A percentile compares a stretch with the other conserved stretches of the same genome.
Evolutionary conservation across 2,888 invertebrate genomes (phyloP).

Genomic region (Matsumyia berberina): DNA sequence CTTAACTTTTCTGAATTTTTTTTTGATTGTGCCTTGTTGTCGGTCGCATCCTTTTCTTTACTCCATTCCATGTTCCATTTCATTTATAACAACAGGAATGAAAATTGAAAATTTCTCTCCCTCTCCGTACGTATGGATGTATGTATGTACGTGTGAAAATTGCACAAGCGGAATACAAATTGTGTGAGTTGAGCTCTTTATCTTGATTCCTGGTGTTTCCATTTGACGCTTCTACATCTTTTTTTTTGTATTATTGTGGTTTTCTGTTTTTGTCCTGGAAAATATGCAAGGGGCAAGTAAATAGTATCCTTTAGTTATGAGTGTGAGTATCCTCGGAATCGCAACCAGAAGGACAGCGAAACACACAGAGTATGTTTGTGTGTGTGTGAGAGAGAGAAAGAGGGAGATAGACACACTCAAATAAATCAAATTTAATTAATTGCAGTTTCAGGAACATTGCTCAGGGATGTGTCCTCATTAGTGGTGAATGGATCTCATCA

Average conservation of each 20-base stretch:
- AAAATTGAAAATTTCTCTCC: slow-evolving; percentile 67
- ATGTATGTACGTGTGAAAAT: slow-evolving; percentile 71
- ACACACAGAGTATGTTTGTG: not conserved
- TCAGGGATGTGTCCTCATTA: slow-evolving; percentile 77
- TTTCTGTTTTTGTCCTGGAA: slow-evolving; percentile 12
- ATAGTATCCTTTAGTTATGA: slow-evolving; percentile 59
- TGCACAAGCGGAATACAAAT: slow-evolving; percentile 71
- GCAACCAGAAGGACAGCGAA: slow-evolving; percentile 13
- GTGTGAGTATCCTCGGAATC: slow-evolving; percentile 39
- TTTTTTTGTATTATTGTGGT: slow-evolving; percentile 15
- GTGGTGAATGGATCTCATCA: slow-evolving; percentile 76
- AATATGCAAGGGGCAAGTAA: slow-evolving; percentile 58
- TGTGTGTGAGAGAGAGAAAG: not conserved
- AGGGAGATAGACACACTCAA: slow-evolving; percentile 49
- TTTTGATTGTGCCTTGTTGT: slow-evolving; percentile 36
- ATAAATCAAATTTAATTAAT: slow-evolving; percentile 77
- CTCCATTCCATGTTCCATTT: slow-evolving; percentile 40
- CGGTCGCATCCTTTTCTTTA: slow-evolving; percentile 5
- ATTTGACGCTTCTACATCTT: slow-evolving; percentile 44
- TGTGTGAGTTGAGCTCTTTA: slow-evolving; percentile 75
- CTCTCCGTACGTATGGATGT: slow-evolving; percentile 47
- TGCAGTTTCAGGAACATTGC: slow-evolving; percentile 76
- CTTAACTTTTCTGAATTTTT: slow-evolving; percentile 35
- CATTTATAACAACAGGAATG: slow-evolving; percentile 52
- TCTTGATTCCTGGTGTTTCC: slow-evolving; percentile 66